Conservation (phyloP, 1,140 invertebrate species). For the Musca domestica region DNA sequence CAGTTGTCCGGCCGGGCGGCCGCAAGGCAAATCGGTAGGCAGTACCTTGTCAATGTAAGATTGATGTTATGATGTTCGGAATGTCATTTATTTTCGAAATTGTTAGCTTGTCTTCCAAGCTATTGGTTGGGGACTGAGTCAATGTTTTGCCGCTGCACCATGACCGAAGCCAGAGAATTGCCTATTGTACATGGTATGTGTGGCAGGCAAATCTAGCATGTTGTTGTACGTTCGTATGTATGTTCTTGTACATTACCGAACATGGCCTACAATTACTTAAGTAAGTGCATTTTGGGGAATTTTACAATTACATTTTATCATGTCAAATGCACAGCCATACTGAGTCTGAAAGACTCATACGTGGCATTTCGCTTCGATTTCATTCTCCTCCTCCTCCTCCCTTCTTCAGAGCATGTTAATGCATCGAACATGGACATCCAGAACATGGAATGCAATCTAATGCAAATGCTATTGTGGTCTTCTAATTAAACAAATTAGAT, state of each 20-base stretch:
- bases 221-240: neutral
- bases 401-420: no score
- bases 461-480: slow-evolving; percentile 1
- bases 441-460: neutral
- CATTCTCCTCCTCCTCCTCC: no score
- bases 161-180: no score
- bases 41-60: slow-evolving; percentile 14
- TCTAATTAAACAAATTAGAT: slow-evolving; percentile 20
- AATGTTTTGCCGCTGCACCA: no score
- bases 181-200: no score
- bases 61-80: slow-evolving; percentile 18
- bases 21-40: no score
- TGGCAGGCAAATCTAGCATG: no score
- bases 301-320: slow-evolving; percentile 21
- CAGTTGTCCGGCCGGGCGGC: neutral
- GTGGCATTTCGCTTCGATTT: no score
- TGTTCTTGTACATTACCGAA: neutral
- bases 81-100: slow-evolving; percentile 17
- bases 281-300: slow-evolving; percentile 17
- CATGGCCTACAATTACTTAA: slow-evolving; percentile 12
- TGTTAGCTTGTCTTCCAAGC: neutral
- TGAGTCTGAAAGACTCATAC: no score
- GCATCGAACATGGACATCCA: no score
- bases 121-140: no score
- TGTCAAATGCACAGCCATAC: slow-evolving; percentile 6